Conservation (phyloP, 2,113 vertebrate species). For the Oryzias curvinotus region DNA sequence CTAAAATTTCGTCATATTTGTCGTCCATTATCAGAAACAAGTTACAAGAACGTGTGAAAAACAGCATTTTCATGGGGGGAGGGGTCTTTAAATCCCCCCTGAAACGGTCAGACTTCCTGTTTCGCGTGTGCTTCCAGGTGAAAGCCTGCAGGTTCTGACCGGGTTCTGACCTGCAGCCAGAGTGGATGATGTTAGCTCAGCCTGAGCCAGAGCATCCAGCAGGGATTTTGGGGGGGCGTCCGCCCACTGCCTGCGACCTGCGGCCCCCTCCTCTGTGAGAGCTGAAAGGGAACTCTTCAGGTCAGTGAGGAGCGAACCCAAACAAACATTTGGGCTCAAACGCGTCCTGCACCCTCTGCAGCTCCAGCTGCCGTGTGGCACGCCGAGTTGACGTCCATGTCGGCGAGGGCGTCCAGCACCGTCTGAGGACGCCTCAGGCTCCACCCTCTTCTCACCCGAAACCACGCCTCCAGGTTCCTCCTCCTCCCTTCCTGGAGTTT, state of each 20-base stretch:
- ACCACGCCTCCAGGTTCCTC: constrained; percentile 63
- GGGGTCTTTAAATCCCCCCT: too few species aligned
- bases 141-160: too few species aligned
- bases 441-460: constrained; percentile 67
- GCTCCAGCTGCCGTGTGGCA: constrained; percentile 30
- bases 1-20: too few species aligned
- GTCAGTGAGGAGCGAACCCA: too few species aligned
- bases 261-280: constrained; percentile 25
- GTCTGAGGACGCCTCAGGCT: constrained; percentile 71
- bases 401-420: constrained; percentile 75
- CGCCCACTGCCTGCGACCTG: constrained; percentile 76
- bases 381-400: constrained; percentile 66
- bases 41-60: too few species aligned
- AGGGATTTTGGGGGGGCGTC: constrained; percentile 71
- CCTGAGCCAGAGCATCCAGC: constrained; percentile 73
- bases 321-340: too few species aligned
- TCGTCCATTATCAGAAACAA: too few species aligned
- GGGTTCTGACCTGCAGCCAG: constrained; percentile 42
- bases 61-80: too few species aligned
- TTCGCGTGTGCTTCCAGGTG: too few species aligned
- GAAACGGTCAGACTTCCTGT: too few species aligned
- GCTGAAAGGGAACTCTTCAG: neutral
- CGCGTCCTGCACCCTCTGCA: constrained; percentile 40
- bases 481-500: constrained; percentile 71
- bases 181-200: constrained; percentile 62